A percentile compares a stretch with the other conserved stretches of the same genome.
phyloP scores from a whole-genome alignment of 2,888 invertebrate species.

The Tenthredo distinguenda region DNA sequence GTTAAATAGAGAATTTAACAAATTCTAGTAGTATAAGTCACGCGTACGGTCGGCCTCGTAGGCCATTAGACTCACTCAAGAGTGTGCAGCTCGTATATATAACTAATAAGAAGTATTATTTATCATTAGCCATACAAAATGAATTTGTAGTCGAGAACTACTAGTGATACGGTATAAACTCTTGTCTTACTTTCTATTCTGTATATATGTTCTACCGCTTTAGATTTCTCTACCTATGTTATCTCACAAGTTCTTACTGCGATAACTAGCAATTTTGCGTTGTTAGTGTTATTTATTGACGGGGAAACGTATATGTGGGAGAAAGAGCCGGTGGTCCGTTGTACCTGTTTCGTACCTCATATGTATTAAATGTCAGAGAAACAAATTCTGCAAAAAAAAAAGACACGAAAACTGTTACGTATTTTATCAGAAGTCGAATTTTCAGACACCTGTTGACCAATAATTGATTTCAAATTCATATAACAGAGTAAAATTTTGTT shows the following conservation, averaged over 20 bases:
- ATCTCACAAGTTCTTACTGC: not conserved
- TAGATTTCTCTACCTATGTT: not conserved
- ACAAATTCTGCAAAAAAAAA: not conserved
- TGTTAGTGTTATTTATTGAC: not conserved
- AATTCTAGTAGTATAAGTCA: not conserved
- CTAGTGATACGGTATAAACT: conserved; percentile 15
- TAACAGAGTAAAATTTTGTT: not conserved
- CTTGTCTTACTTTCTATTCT: not conserved
- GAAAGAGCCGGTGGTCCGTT: not conserved
- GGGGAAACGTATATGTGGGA: not conserved
- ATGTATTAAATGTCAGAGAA: not conserved
- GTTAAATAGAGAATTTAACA: not conserved
- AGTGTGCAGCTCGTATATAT: not conserved
- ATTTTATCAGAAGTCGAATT: not conserved
- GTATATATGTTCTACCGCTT: not conserved
- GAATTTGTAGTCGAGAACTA: conserved; percentile 11
- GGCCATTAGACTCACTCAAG: not conserved
- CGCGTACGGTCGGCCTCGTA: not conserved
- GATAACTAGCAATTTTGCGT: not conserved
- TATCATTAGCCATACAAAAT: not conserved
- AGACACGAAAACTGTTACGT: not conserved
- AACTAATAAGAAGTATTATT: conserved; percentile 25
- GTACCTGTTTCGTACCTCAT: conserved; percentile 15
- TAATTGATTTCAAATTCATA: not conserved
- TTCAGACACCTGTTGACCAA: not conserved